These are phyloP conservation scores for Alaudala cheleensis DNA, from an alignment of 2,113 vertebrate species.

Conservation along the genomic window DNA sequence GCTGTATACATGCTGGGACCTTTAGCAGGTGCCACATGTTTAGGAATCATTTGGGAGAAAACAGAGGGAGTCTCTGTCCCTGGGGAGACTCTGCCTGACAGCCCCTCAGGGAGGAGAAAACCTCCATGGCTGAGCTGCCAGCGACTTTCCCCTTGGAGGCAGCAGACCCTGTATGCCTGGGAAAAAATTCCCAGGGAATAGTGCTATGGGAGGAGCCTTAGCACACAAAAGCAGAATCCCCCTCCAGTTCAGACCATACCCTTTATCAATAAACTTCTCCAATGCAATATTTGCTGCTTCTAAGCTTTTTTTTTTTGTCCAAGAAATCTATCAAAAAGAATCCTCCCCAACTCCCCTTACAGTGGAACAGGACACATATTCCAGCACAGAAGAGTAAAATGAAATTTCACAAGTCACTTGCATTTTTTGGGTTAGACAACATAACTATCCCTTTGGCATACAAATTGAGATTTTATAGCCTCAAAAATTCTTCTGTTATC, in stretches of 20 bases:
- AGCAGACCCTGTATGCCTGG: too few species aligned
- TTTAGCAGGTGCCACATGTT: not conserved
- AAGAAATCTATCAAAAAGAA: not conserved
- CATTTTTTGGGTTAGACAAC: not conserved
- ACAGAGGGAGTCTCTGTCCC: not conserved
- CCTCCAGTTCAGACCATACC: too few species aligned
- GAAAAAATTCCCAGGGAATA: not conserved
- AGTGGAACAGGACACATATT: rapidly evolving
- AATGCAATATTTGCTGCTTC: not conserved
- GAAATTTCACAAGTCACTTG: not conserved
- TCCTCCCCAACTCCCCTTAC: too few species aligned
- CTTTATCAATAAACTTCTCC: not conserved
- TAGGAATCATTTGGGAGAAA: not conserved
- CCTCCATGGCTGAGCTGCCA: not conserved
- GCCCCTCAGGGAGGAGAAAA: not conserved
- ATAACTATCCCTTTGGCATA: not conserved
- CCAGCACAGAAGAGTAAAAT: not conserved
- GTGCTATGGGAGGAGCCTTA: not conserved
- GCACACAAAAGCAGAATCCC: not conserved
- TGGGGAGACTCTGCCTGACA: not conserved
- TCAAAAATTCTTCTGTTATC: not conserved
- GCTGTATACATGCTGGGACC: not conserved
- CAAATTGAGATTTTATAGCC: not conserved
- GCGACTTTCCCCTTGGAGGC: not conserved
- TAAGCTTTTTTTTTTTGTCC: not conserved